Conservation (phyloP, 1,140 invertebrate genomes). For the Macrostomum lignano region DNA sequence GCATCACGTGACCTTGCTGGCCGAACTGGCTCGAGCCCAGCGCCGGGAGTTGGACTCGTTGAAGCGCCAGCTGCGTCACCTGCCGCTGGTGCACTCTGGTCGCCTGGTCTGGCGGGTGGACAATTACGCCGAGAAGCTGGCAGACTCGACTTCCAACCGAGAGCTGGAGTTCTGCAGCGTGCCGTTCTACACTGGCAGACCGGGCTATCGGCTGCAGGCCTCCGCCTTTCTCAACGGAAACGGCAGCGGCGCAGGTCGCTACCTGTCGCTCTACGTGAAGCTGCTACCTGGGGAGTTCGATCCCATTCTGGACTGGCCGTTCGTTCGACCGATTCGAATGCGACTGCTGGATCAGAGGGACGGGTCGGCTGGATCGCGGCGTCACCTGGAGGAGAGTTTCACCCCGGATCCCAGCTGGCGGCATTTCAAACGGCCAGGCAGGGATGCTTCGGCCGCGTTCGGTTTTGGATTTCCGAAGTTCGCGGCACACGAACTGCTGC, state of each 20-base stretch:
- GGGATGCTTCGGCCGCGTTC: no score
- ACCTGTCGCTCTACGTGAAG: slow-evolving; percentile 74
- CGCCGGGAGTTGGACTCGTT: slow-evolving; percentile 41
- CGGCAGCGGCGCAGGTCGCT: slow-evolving; percentile 60
- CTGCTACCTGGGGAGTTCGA: slow-evolving; percentile 74
- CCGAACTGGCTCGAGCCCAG: slow-evolving; percentile 59
- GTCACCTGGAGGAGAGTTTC: slow-evolving; percentile 66
- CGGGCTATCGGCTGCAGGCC: slow-evolving; percentile 70
- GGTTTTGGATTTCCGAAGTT: no score
- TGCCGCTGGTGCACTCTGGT: neutral
- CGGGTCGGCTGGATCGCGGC: no score
- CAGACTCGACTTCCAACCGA: slow-evolving; percentile 2
- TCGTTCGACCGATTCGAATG: slow-evolving; percentile 64
- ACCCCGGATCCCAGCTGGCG: slow-evolving; percentile 72
- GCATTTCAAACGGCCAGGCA: no score
- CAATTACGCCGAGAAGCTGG: no score
- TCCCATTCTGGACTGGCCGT: slow-evolving; percentile 68
- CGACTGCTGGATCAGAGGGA: slow-evolving; percentile 62
- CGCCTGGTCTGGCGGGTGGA: neutral
- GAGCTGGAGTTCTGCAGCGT: slow-evolving; percentile 52
- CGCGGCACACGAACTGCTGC: no score
- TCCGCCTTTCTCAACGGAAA: slow-evolving; percentile 76
- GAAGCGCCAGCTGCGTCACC: neutral
- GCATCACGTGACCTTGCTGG: no score
- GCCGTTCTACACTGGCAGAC: slow-evolving; percentile 70